These are phyloP conservation scores for Homalodisca vitripennis DNA, from an alignment of 1,140 invertebrate genomes.

Conservation along the genomic window DNA sequence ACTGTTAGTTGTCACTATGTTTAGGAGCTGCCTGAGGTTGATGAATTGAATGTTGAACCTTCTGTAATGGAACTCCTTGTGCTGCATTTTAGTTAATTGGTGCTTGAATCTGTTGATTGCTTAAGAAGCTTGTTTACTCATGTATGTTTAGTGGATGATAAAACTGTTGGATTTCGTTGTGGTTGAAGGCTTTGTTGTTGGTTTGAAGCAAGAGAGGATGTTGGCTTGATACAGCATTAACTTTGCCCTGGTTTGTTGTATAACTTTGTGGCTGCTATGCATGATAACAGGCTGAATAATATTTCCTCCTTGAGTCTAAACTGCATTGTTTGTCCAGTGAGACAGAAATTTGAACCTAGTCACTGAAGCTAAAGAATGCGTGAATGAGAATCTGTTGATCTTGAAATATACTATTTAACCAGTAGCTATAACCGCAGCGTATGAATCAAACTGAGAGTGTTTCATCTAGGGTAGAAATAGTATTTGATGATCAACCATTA, in stretches of 20 bases:
- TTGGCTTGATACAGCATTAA: slow-evolving; percentile 47
- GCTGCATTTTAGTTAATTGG: slow-evolving; percentile 49
- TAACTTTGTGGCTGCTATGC: slow-evolving; percentile 49
- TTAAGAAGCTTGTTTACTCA: slow-evolving; percentile 47
- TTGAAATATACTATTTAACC: no score
- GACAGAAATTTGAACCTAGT: slow-evolving; percentile 39
- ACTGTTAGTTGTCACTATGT: slow-evolving; percentile 31
- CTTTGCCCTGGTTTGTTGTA: slow-evolving; percentile 45
- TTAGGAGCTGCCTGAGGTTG: slow-evolving; percentile 33
- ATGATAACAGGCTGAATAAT: slow-evolving; percentile 50
- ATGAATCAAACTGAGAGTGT: slow-evolving; percentile 30
- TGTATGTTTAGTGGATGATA: slow-evolving; percentile 48
- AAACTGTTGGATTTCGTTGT: slow-evolving; percentile 55
- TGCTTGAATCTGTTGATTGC: slow-evolving; percentile 46
- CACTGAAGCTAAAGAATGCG: slow-evolving; percentile 18
- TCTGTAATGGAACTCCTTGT: slow-evolving; percentile 37
- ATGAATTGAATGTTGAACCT: slow-evolving; percentile 47
- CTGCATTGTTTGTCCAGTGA: slow-evolving; percentile 44
- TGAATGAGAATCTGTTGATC: slow-evolving; percentile 33
- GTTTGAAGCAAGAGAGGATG: slow-evolving; percentile 36
- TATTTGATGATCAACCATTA: slow-evolving; percentile 26
- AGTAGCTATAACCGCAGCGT: no score
- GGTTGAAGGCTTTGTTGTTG: slow-evolving; percentile 53
- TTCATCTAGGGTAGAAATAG: slow-evolving; percentile 15
- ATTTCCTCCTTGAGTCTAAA: slow-evolving; percentile 35